A percentile compares a stretch with the other conserved stretches of the same genome.
Evolutionary conservation across 2,797 vertebrate species (phyloP).

Genomic region (Onychomys leucogaster): DNA sequence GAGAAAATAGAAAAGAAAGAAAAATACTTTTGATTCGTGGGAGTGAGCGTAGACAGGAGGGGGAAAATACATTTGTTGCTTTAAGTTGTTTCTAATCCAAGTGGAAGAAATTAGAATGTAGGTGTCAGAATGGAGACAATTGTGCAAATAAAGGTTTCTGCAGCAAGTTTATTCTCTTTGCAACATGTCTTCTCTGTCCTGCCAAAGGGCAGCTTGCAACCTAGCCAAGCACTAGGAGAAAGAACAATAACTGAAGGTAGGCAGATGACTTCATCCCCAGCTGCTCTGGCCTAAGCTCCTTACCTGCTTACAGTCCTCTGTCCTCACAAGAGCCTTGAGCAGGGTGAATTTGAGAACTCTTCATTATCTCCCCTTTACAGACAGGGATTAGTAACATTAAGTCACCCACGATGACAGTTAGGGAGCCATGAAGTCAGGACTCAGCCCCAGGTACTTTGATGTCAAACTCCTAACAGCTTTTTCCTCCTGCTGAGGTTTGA

Average conservation of each 20-base stretch:
- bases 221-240: neutral
- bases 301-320: conserved; percentile 70
- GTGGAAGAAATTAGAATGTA: conserved; percentile 53
- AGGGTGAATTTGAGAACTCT: conserved; percentile 24
- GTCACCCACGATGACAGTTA: neutral
- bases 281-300: conserved; percentile 60
- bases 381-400: conserved; percentile 66
- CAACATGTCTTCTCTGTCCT: conserved; percentile 32
- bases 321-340: conserved; percentile 53
- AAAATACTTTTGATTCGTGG: conserved; percentile 46
- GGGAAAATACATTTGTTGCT: conserved; percentile 33
- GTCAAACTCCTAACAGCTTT: conserved; percentile 54
- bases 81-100: conserved; percentile 62
- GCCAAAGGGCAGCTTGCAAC: neutral
- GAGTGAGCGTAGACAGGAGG: neutral
- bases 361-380: conserved; percentile 73
- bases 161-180: neutral
- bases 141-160: conserved; percentile 34
- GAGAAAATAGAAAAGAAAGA: conserved; percentile 1
- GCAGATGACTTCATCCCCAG: conserved; percentile 54
- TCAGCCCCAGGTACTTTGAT: conserved; percentile 44
- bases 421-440: conserved; percentile 23
- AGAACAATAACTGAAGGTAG: conserved; percentile 21
- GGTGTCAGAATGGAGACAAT: neutral
- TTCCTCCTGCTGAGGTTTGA: neutral